Percentiles rank a stretch among this genome's conserved stretches.
These are phyloP conservation scores for Aquatica leii DNA, from an alignment of 2,888 invertebrate genomes.

Conservation along the genomic window DNA sequence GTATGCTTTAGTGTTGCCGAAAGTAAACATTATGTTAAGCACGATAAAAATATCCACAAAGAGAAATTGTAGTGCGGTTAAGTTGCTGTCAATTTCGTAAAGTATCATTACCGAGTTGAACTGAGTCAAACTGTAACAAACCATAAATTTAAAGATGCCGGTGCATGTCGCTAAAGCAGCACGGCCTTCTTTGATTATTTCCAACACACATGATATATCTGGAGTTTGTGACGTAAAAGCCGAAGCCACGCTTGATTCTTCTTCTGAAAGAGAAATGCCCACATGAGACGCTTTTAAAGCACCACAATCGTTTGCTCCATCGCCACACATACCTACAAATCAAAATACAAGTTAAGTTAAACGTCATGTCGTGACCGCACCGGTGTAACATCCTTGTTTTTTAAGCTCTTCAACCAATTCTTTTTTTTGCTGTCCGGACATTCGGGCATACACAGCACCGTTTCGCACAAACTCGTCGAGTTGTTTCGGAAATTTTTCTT, in stretches of 20 bases:
- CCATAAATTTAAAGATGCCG: conserved; percentile 98
- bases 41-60: conserved; percentile 73
- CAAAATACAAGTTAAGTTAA: conserved; percentile 6
- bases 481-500: conserved; percentile 73
- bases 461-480: conserved; percentile 73
- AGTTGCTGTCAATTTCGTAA: conserved; percentile 72
- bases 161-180: conserved; percentile 96
- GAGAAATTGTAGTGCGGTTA: conserved; percentile 71
- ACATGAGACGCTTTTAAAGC: conserved; percentile 92
- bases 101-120: conserved; percentile 90
- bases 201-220: conserved; percentile 85
- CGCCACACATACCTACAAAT: conserved; percentile 89
- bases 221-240: conserved; percentile 89
- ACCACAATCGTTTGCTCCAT: conserved; percentile 97
- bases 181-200: conserved; percentile 85
- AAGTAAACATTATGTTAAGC: conserved; percentile 69
- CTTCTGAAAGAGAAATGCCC: conserved; percentile 89
- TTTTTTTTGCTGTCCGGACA: conserved; percentile 95
- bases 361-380: conserved; percentile 55
- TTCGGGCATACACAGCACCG: conserved; percentile 91
- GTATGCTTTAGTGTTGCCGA: conserved; percentile 69
- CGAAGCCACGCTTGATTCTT: conserved; percentile 92
- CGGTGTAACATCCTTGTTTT: conserved; percentile 86
- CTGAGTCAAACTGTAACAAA: conserved; percentile 91
- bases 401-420: conserved; percentile 89